A percentile compares a stretch with the other conserved stretches of the same genome.
phyloP scores from a whole-genome alignment of 2,113 vertebrate species.

The Pseudolaguvia tuberculata region DNA sequence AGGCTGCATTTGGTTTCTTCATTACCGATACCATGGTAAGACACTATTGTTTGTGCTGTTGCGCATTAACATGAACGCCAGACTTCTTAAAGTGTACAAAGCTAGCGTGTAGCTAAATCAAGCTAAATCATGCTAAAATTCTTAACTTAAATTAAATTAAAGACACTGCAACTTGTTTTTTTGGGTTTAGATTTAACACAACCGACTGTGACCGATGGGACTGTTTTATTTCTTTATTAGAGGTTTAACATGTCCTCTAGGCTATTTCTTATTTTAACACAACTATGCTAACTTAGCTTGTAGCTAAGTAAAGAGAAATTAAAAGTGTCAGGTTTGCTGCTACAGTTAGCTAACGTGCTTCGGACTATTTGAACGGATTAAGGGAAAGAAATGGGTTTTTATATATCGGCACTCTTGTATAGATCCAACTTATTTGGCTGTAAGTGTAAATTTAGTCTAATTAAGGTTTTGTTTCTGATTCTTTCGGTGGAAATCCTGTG shows the following conservation, averaged over 20 bases:
- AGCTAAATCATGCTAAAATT: not conserved
- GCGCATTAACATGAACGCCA: not conserved
- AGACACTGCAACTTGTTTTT: not conserved
- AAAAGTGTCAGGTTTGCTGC: not conserved
- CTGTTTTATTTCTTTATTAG: not conserved
- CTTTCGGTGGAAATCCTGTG: too few relatives aligned
- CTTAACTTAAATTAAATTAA: not conserved
- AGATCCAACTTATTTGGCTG: too few relatives aligned
- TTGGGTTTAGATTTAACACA: too few relatives aligned
- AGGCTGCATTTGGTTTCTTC: not conserved
- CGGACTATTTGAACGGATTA: not conserved
- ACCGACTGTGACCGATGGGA: not conserved
- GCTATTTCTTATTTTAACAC: not conserved
- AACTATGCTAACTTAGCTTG: not conserved
- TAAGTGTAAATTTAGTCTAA: too few relatives aligned
- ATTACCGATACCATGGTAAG: constrained; percentile 36
- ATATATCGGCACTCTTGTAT: too few relatives aligned
- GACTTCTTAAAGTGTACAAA: not conserved
- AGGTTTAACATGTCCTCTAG: not conserved
- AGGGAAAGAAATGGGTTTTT: not conserved
- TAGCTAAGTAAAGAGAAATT: constrained; percentile 1
- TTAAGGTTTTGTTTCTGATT: too few relatives aligned
- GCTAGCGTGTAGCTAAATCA: not conserved
- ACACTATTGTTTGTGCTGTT: too few relatives aligned
- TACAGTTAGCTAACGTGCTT: not conserved